Evolutionary conservation across 2,113 vertebrate genomes (phyloP).

Genomic region (Opisthocomus hoazin): DNA sequence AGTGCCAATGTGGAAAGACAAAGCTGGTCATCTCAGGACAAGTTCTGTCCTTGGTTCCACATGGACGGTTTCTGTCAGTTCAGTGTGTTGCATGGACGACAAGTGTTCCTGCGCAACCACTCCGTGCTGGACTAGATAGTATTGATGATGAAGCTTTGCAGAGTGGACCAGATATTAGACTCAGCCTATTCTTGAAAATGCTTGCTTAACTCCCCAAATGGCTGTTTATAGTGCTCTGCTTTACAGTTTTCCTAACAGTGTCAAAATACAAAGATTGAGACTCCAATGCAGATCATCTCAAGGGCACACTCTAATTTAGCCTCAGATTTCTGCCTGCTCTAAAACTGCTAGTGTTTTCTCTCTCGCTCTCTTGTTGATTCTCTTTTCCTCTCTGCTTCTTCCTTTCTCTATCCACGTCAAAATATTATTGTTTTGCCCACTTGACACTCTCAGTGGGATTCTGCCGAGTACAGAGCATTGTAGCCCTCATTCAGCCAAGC

Average conservation of each 20-base stretch:
- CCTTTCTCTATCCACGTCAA: slow-evolving; percentile 36
- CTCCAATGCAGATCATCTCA: not conserved
- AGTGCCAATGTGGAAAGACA: not conserved
- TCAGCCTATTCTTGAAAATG: not conserved
- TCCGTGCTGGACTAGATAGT: not conserved
- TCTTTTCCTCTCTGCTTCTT: not conserved
- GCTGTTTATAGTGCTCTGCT: not conserved
- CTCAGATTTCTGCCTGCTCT: not conserved
- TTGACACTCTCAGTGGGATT: slow-evolving; percentile 45
- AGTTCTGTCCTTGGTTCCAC: not conserved
- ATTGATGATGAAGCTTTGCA: not conserved
- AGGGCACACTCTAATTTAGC: not conserved
- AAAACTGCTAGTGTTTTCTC: not conserved
- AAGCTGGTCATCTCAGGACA: not conserved
- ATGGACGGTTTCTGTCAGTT: not conserved
- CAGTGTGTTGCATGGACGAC: not conserved
- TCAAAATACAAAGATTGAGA: not conserved
- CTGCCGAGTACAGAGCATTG: not conserved
- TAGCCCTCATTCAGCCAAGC: slow-evolving; percentile 12
- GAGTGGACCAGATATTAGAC: not conserved
- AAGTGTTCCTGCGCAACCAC: not conserved
- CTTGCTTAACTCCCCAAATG: not conserved
- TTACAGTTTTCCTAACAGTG: not conserved
- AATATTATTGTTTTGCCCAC: slow-evolving; percentile 52
- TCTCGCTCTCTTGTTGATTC: not conserved